Evolutionary conservation across 2,113 vertebrate species (phyloP).

Genomic region (Heterochromis multidens): DNA sequence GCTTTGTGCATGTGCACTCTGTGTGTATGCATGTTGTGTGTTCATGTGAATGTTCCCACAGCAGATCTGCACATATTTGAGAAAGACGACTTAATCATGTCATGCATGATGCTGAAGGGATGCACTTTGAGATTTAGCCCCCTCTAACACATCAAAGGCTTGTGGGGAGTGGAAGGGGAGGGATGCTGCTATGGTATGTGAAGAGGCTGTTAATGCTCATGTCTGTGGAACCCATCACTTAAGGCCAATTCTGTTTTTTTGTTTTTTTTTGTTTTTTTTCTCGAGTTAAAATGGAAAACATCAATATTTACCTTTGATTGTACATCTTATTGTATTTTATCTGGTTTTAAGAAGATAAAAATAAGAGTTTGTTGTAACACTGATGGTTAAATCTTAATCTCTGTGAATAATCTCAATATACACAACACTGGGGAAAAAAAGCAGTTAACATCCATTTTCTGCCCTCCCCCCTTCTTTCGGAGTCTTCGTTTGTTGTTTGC

Average conservation of each 20-base stretch:
- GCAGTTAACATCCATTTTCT: background rate
- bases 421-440: background rate
- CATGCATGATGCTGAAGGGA: constrained; percentile 1
- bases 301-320: constrained; percentile 1
- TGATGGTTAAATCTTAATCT: background rate
- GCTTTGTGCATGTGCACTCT: background rate
- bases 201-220: background rate
- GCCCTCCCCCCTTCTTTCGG: background rate
- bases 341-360: background rate
- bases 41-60: constrained; percentile 27
- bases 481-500: constrained; percentile 19
- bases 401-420: constrained; percentile 6
- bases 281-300: background rate
- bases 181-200: background rate
- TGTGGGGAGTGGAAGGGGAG: background rate
- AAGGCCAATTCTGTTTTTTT: background rate
- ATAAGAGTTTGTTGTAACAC: constrained; percentile 8
- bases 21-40: background rate
- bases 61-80: constrained; percentile 32
- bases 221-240: background rate
- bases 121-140: background rate
- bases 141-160: constrained; percentile 22
- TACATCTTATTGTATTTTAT: background rate
- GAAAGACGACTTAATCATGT: constrained; percentile 19
- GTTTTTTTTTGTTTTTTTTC: background rate